phyloP scores from a whole-genome alignment of 2,888 invertebrate species.

The Encarsia formosa region DNA sequence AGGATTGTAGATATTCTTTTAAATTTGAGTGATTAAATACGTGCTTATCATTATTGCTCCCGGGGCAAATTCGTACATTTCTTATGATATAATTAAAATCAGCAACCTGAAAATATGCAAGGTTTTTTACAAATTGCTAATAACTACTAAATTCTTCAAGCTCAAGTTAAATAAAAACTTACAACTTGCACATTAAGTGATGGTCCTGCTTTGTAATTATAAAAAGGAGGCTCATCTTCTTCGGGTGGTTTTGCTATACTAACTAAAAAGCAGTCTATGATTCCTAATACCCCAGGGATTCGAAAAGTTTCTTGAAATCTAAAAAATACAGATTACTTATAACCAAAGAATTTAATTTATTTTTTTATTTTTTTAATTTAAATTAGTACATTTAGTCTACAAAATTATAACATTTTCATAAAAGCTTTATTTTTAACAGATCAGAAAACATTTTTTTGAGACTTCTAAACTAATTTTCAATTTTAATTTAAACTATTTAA shows the following conservation, averaged over 20 bases:
- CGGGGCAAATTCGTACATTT: not conserved
- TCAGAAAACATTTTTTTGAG: too few relatives aligned
- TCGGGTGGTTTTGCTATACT: not conserved
- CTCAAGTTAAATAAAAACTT: not conserved
- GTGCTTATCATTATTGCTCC: not conserved
- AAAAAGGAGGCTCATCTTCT: not conserved
- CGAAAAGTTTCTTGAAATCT: not conserved
- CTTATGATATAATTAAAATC: not conserved
- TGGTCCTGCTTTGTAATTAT: not conserved
- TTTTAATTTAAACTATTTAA: not conserved
- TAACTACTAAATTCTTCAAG: not conserved
- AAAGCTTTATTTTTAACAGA: too few relatives aligned
- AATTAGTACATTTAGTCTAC: too few relatives aligned
- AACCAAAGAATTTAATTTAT: too few relatives aligned
- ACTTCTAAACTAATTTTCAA: too few relatives aligned
- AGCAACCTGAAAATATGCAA: not conserved
- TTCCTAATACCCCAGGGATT: not conserved
- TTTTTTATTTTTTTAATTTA: too few relatives aligned
- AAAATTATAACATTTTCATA: too few relatives aligned
- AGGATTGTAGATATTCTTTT: too few relatives aligned
- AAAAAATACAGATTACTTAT: not conserved
- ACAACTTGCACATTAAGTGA: not conserved
- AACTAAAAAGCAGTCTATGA: not conserved
- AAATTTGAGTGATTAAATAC: too few relatives aligned
- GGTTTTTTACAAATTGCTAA: not conserved